Evolutionary conservation across 1,140 invertebrate genomes (phyloP), one percentile per base, ranked within the genome.

Genomic region (Coptotermes formosanus): DNA sequence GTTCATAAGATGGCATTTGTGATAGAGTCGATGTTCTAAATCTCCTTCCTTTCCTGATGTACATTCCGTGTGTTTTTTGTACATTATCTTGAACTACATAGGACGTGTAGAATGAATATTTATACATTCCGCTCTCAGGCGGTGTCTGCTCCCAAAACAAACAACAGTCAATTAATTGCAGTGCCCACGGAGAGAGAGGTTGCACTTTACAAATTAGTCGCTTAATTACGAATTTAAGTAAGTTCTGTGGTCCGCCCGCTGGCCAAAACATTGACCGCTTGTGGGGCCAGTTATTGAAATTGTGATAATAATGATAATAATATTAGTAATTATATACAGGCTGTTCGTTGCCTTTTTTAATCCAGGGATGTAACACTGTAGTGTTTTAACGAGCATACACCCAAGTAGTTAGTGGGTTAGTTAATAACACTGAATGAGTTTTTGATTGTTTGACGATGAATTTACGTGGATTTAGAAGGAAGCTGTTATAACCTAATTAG

Each of bases 101-200:
- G n/a, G 25, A 75, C n/a, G 64, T 75, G 64, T 75, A n/a, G 11
- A 75, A 75, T 75, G 64, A 75, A 75, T 75, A 75, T 75, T 75
- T 25, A 75, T 75, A 16, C 64, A 75, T 30, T 30, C 64, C n/a
- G n/a, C 64, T 75, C 25, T 75, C 64, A 4, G 64, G n/a, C 64
- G 64, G 64, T 25, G 64, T 55, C 52, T 55, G 64, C 64, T 75
- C 25, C 64, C 7, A 75, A 30, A 75, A 75, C 64, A n/a, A 75
- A 75, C 64, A 75, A 30, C 64, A 2, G 64, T 14, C 64, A 75
- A 75, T 75, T 75, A 30, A 75, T 75, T 75, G 64, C 64, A 75
- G 2, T 75, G 64, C n/a, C 64, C 3, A 75, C 8, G 11, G 64
- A 75, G 0, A 9, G 25, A 55, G 45, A 30, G 64, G 64, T 30